A percentile compares a stretch with the other conserved stretches of the same genome.
These are phyloP conservation scores for Drosophila histrio DNA, from an alignment of 2,888 invertebrate species.

Conservation along the genomic window DNA sequence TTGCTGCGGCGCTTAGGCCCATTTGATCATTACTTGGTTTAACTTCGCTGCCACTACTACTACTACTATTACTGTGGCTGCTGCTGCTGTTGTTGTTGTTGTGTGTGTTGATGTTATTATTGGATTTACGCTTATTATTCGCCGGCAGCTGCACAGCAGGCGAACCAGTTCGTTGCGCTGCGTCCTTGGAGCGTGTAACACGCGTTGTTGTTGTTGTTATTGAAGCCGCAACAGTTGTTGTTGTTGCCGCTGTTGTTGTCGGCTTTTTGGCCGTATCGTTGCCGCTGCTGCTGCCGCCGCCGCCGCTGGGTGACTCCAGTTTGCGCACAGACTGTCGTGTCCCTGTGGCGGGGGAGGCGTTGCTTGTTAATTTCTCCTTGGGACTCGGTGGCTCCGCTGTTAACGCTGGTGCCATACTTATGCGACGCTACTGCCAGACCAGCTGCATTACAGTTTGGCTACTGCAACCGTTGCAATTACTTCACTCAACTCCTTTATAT, in stretches of 20 bases:
- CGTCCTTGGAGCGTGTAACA: constrained; percentile 71
- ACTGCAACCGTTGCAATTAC: background rate
- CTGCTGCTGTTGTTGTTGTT: constrained; percentile 6
- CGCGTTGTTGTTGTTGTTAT: constrained; percentile 53
- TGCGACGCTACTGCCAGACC: constrained; percentile 67
- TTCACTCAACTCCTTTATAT: constrained; percentile 4
- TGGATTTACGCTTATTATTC: constrained; percentile 54
- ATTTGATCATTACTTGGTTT: constrained; percentile 69
- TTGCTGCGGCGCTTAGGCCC: constrained; percentile 73
- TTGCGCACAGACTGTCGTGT: constrained; percentile 59
- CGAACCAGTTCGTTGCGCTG: constrained; percentile 35
- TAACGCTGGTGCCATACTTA: constrained; percentile 95
- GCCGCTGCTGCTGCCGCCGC: constrained; percentile 6
- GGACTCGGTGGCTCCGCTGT: constrained; percentile 90
- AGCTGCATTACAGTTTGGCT: constrained; percentile 60
- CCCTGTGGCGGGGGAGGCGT: constrained; percentile 80
- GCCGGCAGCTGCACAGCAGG: constrained; percentile 22
- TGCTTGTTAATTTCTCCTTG: constrained; percentile 83
- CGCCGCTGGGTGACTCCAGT: constrained; percentile 46
- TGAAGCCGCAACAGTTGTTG: constrained; percentile 14
- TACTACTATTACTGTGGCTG: constrained; percentile 8
- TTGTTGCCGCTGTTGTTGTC: constrained; percentile 9
- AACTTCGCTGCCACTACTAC: constrained; percentile 22
- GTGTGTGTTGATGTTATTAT: constrained; percentile 26
- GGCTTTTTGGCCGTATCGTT: constrained; percentile 50